Evolutionary conservation across 2,888 invertebrate species (phyloP), one percentile per base, ranked within the genome.

Genomic region (Andrena trimmerana): DNA sequence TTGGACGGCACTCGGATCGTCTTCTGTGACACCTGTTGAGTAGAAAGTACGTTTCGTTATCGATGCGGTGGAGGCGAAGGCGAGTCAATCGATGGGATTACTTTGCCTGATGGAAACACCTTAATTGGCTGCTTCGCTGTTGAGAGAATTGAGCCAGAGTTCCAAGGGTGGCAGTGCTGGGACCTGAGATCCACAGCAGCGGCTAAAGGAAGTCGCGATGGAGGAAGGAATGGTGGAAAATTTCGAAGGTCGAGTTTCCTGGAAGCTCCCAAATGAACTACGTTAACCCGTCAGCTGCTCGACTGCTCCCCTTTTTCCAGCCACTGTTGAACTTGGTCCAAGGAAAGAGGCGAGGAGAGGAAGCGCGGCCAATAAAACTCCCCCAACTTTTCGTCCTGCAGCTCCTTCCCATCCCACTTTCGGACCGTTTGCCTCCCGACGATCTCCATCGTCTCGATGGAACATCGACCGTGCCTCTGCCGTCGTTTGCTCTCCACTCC

Each of bases 1-100:
- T 78, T 72, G 83, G 71, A 77, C 50, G 81, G 73, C 79, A 79
- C 86, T 77, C 84, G 85, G 88, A 90, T 89, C 87, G 88, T 90
- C 90, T 89, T 87, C 85, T 80, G 85, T 89, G 90, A 91, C 91
- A 92, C 92, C 92, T 92, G 92, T 92, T 92, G 92, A 92, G 85
- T 89, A 82, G 90, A 81, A 90, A 91, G 88, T 89, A 86, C 86
- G 63, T 89, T 89, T 89, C 83, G 82, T 88, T 88, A 81, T 78
- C 71, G 42, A 42, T 5, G 1, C 75, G n/a, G 50, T n/a, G 36
- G 69, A 27, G 27, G 7, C 50, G 59, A 50, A 27, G 42, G 67
- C 31, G 57, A 48, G 42, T 36, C 42, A 42, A 42, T 42, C 42
- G 42, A 42, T 42, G 42, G 42, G 42, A 42, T 42, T 42, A 42